Base-by-base conservation (phyloP, 2,797 vertebrate species). In the Okamejei kenojei region DNA sequence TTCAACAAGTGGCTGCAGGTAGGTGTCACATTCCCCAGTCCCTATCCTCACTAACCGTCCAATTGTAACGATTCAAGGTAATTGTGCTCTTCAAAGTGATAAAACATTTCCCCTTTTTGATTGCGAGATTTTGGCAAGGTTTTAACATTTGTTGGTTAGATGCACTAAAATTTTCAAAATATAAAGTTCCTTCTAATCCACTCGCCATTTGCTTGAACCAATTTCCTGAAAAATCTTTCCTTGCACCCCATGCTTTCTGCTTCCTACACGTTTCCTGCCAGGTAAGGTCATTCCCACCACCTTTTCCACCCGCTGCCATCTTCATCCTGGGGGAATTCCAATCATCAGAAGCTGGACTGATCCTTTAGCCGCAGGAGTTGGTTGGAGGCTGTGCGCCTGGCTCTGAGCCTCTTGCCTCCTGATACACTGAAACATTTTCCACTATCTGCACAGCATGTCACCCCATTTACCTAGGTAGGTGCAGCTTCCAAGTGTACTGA, bases 1-100 rank as follows among this genome's bases (percentile, higher is more conserved):
- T 0, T 98, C 98, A 29, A 97, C 97, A 93, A 98, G 97, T 4
- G 97, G 98, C 94, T 98, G 97, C 97, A 98, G 98, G 98, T 99
- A 94, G 95, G 96, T 93, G 8, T 79, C 1, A 21, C 78, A 94
- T 78, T 94, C 82, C 92, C 90, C 74, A 68, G 13, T 9, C 61
- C 29, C 1, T n/a, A 23, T 68, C 13, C 13, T 5, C 21, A 58
- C 61, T n/a, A 7, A 13, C 21, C 4, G 35, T 26, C n/a, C 23
- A 45, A 15, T 93, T 29, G 32, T 93, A 38, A 81, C 15, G 11
- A 2, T 38, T 35, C 35, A 17, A 8, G 23, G 4, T 9, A 77
- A 81, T 35, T 88, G 63, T 68, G n/a, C 15, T 88, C 17, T 32
- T 68, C 17, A 68, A 68, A 35, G 63, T 88, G 63, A 32, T 61